Evolutionary conservation across 2,888 invertebrate genomes (phyloP).

Genomic region (Minunthozetes semirufus): DNA sequence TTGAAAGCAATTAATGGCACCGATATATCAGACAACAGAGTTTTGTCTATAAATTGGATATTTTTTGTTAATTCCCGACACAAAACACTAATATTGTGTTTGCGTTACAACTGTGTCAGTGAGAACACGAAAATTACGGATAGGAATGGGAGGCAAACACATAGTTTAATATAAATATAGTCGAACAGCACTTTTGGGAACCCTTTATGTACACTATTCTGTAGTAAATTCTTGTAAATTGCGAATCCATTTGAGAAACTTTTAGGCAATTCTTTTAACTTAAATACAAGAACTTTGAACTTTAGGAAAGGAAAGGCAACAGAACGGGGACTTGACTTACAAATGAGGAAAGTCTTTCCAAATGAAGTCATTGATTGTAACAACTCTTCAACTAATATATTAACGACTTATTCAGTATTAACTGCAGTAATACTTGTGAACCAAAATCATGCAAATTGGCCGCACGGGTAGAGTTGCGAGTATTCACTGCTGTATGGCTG

Average conservation of each 20-base stretch:
- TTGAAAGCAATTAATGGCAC: not conserved
- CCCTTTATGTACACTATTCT: not conserved
- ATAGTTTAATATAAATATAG: not conserved
- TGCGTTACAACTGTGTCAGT: no score
- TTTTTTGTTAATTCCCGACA: no score
- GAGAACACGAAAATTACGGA: not conserved
- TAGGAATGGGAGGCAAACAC: no score
- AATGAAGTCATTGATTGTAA: no score
- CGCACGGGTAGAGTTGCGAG: not conserved
- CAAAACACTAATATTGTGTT: no score
- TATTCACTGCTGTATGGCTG: not conserved
- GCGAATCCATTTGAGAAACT: no score
- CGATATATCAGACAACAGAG: not conserved
- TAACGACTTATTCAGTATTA: not conserved
- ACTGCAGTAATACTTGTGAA: not conserved
- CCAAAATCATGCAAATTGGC: constrained; percentile 2
- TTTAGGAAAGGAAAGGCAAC: not conserved
- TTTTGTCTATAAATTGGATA: no score
- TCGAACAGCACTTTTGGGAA: not conserved
- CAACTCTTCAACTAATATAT: not conserved
- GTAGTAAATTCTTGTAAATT: no score
- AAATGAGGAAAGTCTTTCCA: no score
- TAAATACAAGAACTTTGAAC: no score
- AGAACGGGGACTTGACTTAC: not conserved
- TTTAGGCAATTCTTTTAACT: no score